Percentiles rank a stretch among this genome's conserved stretches.
Evolutionary conservation across 2,888 invertebrate genomes (phyloP).

Genomic region (Bimastos eiseni): DNA sequence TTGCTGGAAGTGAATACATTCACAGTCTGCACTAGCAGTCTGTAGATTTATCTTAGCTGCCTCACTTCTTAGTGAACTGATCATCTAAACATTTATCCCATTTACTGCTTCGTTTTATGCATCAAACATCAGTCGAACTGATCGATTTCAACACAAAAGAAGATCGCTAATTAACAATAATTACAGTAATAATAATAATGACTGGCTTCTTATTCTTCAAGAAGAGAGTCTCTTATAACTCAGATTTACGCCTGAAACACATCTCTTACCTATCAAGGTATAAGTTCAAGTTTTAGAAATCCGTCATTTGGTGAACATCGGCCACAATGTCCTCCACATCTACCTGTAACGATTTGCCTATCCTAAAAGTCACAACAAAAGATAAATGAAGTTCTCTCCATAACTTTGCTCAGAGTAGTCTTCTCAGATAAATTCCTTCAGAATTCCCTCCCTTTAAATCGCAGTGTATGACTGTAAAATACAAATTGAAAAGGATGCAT

Average conservation of each 20-base stretch:
- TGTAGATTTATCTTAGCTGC: no score
- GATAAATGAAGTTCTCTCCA: not conserved
- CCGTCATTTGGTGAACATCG: conserved; percentile 35
- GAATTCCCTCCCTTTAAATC: not conserved
- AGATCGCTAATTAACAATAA: not conserved
- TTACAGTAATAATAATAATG: not conserved
- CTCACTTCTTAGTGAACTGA: no score
- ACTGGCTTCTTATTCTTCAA: no score
- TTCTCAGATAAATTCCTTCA: not conserved
- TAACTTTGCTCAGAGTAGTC: not conserved
- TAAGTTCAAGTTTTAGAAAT: conserved; percentile 19
- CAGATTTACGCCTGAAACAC: not conserved
- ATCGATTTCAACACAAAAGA: not conserved
- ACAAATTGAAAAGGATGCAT: not conserved
- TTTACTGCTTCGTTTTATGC: not conserved
- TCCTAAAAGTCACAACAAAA: conserved; percentile 24
- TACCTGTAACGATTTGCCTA: conserved; percentile 37
- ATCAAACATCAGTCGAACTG: not conserved
- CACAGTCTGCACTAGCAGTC: no score
- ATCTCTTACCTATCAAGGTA: conserved; percentile 18
- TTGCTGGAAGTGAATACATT: no score
- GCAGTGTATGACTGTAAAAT: not conserved
- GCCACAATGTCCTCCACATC: conserved; percentile 42
- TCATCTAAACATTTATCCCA: not conserved
- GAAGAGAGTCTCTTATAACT: not conserved